A percentile compares a stretch with the other conserved stretches of the same genome.
Evolutionary conservation across 1,140 invertebrate genomes (phyloP).

Genomic region (Spodoptera litura): DNA sequence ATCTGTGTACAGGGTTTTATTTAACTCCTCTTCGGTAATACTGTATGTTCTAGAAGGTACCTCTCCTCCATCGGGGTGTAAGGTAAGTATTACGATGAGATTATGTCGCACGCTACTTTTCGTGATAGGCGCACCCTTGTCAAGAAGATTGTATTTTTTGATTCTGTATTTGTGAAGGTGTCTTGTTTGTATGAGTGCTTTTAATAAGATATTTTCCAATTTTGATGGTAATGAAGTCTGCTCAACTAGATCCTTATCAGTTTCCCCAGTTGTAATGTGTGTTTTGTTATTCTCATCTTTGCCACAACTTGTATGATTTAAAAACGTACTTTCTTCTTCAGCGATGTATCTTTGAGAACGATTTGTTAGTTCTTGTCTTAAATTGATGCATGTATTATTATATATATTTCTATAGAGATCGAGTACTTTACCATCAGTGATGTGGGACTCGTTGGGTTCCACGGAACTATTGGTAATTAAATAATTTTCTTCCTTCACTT

Average conservation of each 20-base stretch:
- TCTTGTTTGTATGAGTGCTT: conserved; percentile 61
- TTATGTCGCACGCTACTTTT: conserved; percentile 49
- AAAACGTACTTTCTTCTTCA: conserved; percentile 32
- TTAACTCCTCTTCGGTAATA: conserved; percentile 56
- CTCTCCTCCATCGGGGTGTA: conserved; percentile 53
- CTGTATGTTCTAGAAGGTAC: conserved; percentile 11
- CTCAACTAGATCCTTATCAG: conserved; percentile 5
- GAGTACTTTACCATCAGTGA: conserved; percentile 51
- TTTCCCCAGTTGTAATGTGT: conserved; percentile 14
- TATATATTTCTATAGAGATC: conserved; percentile 69
- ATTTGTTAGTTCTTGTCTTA: conserved; percentile 53
- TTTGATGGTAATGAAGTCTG: conserved; percentile 38
- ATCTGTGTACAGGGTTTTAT: conserved; percentile 56
- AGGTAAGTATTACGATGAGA: conserved; percentile 72
- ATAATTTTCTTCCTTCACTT: conserved; percentile 56
- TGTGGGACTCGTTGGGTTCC: conserved; percentile 34
- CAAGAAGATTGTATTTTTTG: conserved; percentile 66
- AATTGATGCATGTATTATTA: conserved; percentile 68
- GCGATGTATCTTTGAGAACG: conserved; percentile 34
- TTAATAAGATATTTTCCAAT: conserved; percentile 60
- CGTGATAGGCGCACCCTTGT: conserved; percentile 45
- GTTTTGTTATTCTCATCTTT: conserved; percentile 38
- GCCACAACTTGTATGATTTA: conserved; percentile 45
- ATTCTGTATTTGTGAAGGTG: conserved; percentile 65
- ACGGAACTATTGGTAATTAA: conserved; percentile 50